Evolutionary conservation across 2,113 vertebrate species (phyloP).

Genomic region (Chelonoidis abingdonii): DNA sequence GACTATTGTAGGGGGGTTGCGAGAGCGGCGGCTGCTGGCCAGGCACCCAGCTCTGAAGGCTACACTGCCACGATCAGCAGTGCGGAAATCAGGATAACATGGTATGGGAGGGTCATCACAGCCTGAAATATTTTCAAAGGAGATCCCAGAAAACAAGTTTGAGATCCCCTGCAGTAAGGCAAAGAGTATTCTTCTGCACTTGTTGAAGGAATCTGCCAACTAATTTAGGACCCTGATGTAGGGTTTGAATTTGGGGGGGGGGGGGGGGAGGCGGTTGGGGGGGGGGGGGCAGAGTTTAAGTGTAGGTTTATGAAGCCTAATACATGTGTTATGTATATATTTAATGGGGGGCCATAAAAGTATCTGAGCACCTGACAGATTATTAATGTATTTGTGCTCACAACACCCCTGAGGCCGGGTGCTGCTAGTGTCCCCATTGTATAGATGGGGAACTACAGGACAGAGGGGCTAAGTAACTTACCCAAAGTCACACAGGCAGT

Average conservation of each 20-base stretch:
- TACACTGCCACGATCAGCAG: background rate
- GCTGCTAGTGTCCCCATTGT: background rate
- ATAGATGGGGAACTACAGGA: background rate
- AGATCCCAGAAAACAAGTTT: background rate
- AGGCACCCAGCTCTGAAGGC: background rate
- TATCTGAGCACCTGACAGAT: background rate
- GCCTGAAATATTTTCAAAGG: background rate
- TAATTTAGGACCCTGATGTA: background rate
- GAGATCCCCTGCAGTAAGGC: background rate
- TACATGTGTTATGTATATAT: background rate
- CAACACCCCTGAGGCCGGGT: conserved; percentile 4
- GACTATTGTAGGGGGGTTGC: background rate
- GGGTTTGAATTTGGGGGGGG: background rate
- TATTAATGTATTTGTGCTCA: background rate
- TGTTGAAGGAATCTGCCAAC: background rate
- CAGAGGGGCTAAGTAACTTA: background rate
- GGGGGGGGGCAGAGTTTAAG: background rate
- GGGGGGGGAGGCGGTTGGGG: too few species aligned
- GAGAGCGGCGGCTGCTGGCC: background rate
- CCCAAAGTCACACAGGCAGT: background rate
- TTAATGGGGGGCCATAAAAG: background rate
- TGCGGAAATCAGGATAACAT: too few species aligned
- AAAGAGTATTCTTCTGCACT: background rate
- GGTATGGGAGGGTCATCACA: background rate
- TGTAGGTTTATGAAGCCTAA: background rate